Conservation (phyloP, 1,140 invertebrate species). For the Notospermus geniculatus region DNA sequence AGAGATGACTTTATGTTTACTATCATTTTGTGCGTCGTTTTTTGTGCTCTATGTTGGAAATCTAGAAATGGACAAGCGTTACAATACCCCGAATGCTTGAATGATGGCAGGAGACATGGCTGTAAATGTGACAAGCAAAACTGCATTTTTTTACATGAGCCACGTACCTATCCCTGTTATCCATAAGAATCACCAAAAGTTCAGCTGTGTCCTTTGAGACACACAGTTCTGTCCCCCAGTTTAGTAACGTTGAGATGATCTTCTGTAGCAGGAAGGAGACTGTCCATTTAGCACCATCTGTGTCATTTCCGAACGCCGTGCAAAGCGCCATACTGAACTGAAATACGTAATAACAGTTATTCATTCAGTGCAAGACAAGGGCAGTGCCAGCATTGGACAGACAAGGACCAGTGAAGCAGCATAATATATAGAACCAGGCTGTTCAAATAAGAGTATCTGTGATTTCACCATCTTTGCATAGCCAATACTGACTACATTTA, state of each 20-base stretch:
- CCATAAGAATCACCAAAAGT: conserved; percentile 62
- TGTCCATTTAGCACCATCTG: conserved; percentile 62
- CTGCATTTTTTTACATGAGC: no score
- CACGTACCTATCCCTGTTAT: conserved; percentile 63
- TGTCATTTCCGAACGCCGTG: conserved; percentile 65
- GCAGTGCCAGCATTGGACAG: not conserved
- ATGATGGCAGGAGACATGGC: no score
- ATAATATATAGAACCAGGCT: no score
- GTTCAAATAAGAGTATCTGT: no score
- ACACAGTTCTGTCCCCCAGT: conserved; percentile 62
- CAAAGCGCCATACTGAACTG: conserved; percentile 61
- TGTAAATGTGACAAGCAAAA: no score
- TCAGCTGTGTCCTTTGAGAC: conserved; percentile 64
- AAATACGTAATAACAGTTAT: conserved; percentile 16
- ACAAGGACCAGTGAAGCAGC: not conserved
- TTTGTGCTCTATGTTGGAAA: no score
- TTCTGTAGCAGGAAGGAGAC: conserved; percentile 66
- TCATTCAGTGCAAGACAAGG: not conserved
- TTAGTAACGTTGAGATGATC: conserved; percentile 62
- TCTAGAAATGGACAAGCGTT: no score
- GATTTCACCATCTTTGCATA: no score
- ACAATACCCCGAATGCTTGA: no score
- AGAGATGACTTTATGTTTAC: no score
- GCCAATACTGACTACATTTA: no score
- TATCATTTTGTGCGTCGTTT: no score